Percentiles rank a stretch among this genome's conserved stretches.
Conservation (phyloP, 1,140 invertebrate species). For the Leptinotarsa lineolata region DNA sequence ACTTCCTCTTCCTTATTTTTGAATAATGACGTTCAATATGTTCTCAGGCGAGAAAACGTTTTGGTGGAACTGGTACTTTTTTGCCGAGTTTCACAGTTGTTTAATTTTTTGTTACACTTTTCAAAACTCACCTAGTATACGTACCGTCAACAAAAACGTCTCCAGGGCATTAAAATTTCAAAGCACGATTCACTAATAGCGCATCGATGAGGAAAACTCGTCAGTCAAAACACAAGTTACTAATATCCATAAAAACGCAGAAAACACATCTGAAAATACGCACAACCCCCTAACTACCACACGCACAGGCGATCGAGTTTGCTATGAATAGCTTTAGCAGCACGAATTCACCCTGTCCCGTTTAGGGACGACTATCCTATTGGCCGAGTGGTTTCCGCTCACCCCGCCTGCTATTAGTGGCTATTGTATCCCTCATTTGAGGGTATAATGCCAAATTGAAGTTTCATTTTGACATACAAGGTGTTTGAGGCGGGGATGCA, state of each 20-base stretch:
- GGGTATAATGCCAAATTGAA: constrained; percentile 9
- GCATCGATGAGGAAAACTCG: not conserved
- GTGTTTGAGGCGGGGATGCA: not conserved
- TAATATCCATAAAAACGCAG: not conserved
- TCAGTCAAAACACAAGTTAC: not conserved
- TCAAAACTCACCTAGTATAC: too few relatives aligned
- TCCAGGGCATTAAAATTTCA: too few relatives aligned
- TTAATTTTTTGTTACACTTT: too few relatives aligned
- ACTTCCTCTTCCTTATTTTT: too few relatives aligned
- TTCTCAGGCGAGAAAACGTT: too few relatives aligned
- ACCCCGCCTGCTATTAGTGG: constrained; percentile 36
- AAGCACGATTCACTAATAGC: too few relatives aligned
- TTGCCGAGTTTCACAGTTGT: too few relatives aligned
- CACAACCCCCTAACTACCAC: constrained; percentile 34
- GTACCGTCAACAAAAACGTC: too few relatives aligned
- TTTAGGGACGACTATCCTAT: constrained; percentile 37
- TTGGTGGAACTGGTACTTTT: too few relatives aligned
- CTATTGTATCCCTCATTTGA: constrained; percentile 30
- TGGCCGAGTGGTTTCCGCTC: constrained; percentile 33
- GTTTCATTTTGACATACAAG: not conserved
- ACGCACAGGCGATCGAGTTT: constrained; percentile 25
- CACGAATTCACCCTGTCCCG: constrained; percentile 40
- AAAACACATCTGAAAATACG: constrained; percentile 33
- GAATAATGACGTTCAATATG: too few relatives aligned
- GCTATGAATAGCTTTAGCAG: constrained; percentile 31